Conservation (phyloP, 2,113 vertebrate species). For the Procavia capensis region DNA sequence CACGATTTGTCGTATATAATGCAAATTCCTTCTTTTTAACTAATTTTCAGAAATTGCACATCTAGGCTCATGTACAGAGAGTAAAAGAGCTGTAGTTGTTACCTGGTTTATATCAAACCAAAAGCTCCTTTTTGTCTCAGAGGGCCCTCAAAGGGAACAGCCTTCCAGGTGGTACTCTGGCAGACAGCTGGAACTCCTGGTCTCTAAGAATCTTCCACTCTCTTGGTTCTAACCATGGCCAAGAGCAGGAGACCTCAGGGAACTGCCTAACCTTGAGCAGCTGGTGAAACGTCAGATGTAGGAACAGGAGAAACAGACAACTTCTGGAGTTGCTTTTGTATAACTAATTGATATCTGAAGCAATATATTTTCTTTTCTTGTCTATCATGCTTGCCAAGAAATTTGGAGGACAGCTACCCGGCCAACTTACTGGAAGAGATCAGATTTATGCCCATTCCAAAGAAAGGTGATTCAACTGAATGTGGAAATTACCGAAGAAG, state of each 20-base stretch:
- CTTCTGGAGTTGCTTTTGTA: constrained; percentile 24
- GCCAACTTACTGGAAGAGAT: too few relatives aligned
- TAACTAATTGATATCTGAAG: constrained; percentile 9
- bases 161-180: background rate
- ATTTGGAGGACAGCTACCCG: too few relatives aligned
- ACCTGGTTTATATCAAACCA: background rate
- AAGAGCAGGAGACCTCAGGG: background rate
- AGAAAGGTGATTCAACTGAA: too few relatives aligned
- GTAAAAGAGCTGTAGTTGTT: background rate
- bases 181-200: background rate
- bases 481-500: too few relatives aligned
- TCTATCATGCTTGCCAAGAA: too few relatives aligned
- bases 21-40: background rate
- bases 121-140: background rate
- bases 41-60: constrained; percentile 9
- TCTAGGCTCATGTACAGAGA: background rate
- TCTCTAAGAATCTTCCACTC: background rate
- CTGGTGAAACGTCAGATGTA: background rate
- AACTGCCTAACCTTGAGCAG: background rate
- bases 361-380: background rate
- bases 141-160: background rate
- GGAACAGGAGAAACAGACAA: background rate
- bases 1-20: background rate
- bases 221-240: background rate
- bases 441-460: too few relatives aligned